Conservation (phyloP, 2,113 vertebrate species). For the Nothoprocta perdicaria region DNA sequence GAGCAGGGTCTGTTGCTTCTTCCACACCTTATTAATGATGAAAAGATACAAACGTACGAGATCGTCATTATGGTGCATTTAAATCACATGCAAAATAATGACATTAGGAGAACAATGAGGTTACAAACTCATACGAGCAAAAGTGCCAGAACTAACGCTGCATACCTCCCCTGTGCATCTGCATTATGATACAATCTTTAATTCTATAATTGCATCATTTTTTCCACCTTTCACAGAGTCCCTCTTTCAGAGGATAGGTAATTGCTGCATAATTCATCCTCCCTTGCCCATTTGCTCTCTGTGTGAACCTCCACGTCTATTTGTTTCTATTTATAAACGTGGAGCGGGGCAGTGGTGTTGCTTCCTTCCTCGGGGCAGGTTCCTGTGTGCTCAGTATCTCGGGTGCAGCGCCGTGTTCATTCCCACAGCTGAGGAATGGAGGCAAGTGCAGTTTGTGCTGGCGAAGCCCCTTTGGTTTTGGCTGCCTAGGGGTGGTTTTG, state of each 20-base stretch:
- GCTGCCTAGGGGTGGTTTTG: background rate
- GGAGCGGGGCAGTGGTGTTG: background rate
- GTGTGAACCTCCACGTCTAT: background rate
- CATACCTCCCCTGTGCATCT: slow-evolving; percentile 29
- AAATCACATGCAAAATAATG: slow-evolving; percentile 50
- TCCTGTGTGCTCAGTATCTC: background rate
- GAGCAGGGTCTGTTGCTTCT: slow-evolving; percentile 1
- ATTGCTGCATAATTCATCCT: slow-evolving; percentile 47
- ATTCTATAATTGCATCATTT: slow-evolving; percentile 42
- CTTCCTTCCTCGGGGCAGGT: background rate
- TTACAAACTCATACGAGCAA: background rate
- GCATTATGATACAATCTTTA: slow-evolving; percentile 60
- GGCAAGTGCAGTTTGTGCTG: background rate
- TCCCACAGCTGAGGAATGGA: background rate
- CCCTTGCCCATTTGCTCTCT: slow-evolving; percentile 3
- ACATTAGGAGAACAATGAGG: slow-evolving; percentile 32
- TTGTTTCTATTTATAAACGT: background rate
- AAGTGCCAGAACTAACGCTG: background rate
- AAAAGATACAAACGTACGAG: slow-evolving; percentile 43
- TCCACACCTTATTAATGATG: slow-evolving; percentile 26
- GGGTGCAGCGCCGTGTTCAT: background rate
- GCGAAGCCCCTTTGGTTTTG: background rate
- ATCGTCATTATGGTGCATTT: slow-evolving; percentile 32
- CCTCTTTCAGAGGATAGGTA: slow-evolving; percentile 8
- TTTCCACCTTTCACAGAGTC: slow-evolving; percentile 7